Evolutionary conservation across 2,888 invertebrate genomes (phyloP).

Genomic region (Drosophila helvetica): DNA sequence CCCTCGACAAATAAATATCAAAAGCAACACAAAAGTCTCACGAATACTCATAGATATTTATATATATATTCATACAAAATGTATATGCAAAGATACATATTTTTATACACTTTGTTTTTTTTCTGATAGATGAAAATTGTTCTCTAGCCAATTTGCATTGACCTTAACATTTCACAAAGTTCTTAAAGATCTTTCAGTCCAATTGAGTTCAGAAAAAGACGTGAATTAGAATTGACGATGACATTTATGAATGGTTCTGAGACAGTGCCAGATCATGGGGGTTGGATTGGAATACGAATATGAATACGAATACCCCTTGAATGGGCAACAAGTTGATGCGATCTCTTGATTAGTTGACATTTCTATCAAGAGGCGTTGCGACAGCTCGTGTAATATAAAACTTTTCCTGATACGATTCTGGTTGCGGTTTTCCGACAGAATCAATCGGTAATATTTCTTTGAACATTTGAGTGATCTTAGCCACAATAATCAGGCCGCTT

Average conservation of each 20-base stretch:
- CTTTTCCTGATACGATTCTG: constrained; percentile 24
- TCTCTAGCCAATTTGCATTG: constrained; percentile 67
- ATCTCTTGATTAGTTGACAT: constrained; percentile 31
- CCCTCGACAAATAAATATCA: constrained; percentile 2
- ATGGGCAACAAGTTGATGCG: constrained; percentile 17
- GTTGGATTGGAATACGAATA: constrained; percentile 17
- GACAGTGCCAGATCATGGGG: constrained; percentile 36
- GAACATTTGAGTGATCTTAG: constrained; percentile 15
- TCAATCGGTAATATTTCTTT: constrained; percentile 14
- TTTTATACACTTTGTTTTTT: no score
- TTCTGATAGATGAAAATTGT: constrained; percentile 42
- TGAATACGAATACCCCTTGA: constrained; percentile 6
- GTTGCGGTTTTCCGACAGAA: constrained; percentile 52
- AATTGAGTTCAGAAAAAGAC: constrained; percentile 56
- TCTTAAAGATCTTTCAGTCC: constrained; percentile 49
- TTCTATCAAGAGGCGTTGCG: constrained; percentile 17
- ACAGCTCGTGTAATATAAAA: constrained; percentile 19
- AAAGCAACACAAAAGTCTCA: constrained; percentile 13
- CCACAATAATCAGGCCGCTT: constrained; percentile 63
- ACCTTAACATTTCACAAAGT: constrained; percentile 59
- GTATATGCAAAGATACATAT: constrained; percentile 10
- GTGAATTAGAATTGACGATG: constrained; percentile 65
- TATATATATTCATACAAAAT: background rate
- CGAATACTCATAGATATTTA: constrained; percentile 1
- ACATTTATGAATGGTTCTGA: constrained; percentile 71